These are phyloP conservation scores for Orbicella faveolata DNA, from an alignment of 64 coral and sea anemone genomes.

Conservation along the genomic window DNA sequence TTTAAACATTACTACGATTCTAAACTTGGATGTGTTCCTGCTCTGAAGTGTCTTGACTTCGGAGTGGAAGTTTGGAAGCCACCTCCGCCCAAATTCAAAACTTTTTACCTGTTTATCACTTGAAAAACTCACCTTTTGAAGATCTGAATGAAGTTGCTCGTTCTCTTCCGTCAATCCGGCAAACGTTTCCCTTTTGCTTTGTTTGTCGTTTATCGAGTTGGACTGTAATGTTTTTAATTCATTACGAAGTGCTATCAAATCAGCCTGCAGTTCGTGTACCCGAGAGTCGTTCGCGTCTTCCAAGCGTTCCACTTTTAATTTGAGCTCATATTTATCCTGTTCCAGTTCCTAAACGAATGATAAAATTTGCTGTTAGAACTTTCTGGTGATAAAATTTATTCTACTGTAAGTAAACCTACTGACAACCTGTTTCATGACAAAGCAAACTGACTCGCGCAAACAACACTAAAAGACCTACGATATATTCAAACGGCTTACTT, in stretches of 20 bases:
- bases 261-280: slow-evolving; percentile 79
- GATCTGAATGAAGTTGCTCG: slow-evolving; percentile 71
- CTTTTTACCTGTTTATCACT: no score
- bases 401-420: background rate
- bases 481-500: slow-evolving; percentile 54
- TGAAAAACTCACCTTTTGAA: slow-evolving; percentile 58
- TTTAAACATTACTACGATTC: background rate
- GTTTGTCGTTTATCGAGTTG: slow-evolving; percentile 68
- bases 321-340: slow-evolving; percentile 85
- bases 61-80: background rate
- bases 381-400: background rate
- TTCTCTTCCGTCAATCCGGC: slow-evolving; percentile 81
- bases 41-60: background rate
- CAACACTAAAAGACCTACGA: background rate
- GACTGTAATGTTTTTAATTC: slow-evolving; percentile 78
- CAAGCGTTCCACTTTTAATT: slow-evolving; percentile 77
- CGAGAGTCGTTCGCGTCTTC: slow-evolving; percentile 66
- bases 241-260: slow-evolving; percentile 73
- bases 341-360: slow-evolving; percentile 67
- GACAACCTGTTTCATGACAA: slow-evolving; percentile 35
- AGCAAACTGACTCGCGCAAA: slow-evolving; percentile 27
- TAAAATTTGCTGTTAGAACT: slow-evolving; percentile 11
- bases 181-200: slow-evolving; percentile 70
- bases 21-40: slow-evolving; percentile 25
- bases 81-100: background rate